Evolutionary conservation across 2,797 vertebrate genomes (phyloP).

Genomic region (Enteromius viviparus): DNA sequence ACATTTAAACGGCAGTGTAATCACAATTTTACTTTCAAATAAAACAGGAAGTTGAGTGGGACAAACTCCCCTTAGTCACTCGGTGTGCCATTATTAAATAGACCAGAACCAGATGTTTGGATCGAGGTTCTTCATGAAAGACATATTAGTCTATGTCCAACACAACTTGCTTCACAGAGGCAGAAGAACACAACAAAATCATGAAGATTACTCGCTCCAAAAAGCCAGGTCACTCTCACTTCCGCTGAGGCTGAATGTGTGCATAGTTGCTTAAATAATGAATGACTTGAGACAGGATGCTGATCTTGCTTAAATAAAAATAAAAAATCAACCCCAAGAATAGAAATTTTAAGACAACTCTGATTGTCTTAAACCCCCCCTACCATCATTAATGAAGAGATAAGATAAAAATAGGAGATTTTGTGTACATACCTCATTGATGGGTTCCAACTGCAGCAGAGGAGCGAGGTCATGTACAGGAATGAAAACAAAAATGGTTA

Average conservation of each 20-base stretch:
- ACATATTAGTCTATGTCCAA: constrained; percentile 3
- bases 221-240: constrained; percentile 3
- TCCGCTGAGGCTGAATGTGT: constrained; percentile 23
- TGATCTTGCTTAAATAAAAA: not conserved
- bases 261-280: constrained; percentile 25
- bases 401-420: not conserved
- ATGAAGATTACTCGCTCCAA: constrained; percentile 24
- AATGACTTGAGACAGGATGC: constrained; percentile 26
- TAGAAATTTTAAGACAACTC: not conserved
- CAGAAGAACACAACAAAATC: constrained; percentile 4
- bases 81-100: not conserved
- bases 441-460: constrained; percentile 86
- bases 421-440: constrained; percentile 83
- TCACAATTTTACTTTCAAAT: not conserved
- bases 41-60: not conserved
- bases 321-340: not conserved
- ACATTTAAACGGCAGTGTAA: not conserved
- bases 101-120: not conserved
- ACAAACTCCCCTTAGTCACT: not conserved
- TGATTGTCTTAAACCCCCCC: not conserved
- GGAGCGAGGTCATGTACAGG: constrained; percentile 16
- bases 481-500: constrained; percentile 24
- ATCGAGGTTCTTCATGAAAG: not conserved
- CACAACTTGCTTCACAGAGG: not conserved
- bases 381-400: not conserved